A percentile compares a stretch with the other conserved stretches of the same genome.
phyloP scores from a whole-genome alignment of 2,888 invertebrate genomes.

The Cataglyphis cursor region DNA sequence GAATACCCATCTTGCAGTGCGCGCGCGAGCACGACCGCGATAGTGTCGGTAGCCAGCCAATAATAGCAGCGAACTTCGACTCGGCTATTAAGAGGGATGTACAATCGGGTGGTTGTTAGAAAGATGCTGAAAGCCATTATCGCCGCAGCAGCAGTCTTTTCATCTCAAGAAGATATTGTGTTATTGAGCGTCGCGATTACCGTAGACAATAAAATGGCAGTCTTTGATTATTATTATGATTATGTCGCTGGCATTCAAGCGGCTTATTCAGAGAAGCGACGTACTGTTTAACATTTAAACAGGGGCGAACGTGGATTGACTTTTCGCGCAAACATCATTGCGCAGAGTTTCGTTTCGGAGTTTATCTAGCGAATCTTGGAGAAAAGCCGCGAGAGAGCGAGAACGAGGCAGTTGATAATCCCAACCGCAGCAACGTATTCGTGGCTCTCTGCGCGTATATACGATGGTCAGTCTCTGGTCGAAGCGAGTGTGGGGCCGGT shows the following conservation, averaged over 20 bases:
- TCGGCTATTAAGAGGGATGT: slow-evolving; percentile 70
- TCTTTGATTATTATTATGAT: slow-evolving; percentile 35
- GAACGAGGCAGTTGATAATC: slow-evolving; percentile 49
- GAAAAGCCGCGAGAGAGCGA: slow-evolving; percentile 30
- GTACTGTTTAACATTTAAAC: slow-evolving; percentile 14
- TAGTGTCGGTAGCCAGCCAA: slow-evolving; percentile 72
- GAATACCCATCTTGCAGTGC: slow-evolving; percentile 62
- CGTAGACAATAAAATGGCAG: neutral
- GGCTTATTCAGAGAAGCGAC: neutral
- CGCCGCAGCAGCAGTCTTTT: neutral
- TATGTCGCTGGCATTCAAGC: neutral
- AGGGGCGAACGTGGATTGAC: neutral
- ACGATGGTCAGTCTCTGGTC: slow-evolving; percentile 84
- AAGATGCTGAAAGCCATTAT: slow-evolving; percentile 56
- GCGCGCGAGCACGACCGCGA: slow-evolving; percentile 57
- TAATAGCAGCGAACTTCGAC: slow-evolving; percentile 69
- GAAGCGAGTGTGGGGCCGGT: slow-evolving; percentile 83
- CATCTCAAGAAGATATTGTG: slow-evolving; percentile 7
- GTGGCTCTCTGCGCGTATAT: slow-evolving; percentile 70
- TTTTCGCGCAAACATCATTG: slow-evolving; percentile 1
- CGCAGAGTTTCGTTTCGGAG: neutral
- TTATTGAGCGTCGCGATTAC: slow-evolving; percentile 18
- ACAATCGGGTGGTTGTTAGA: slow-evolving; percentile 64
- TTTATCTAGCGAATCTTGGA: slow-evolving; percentile 3
- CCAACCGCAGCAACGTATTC: slow-evolving; percentile 55